Evolutionary conservation across 2,888 invertebrate species (phyloP).

Genomic region (Synergus gifuensis): DNA sequence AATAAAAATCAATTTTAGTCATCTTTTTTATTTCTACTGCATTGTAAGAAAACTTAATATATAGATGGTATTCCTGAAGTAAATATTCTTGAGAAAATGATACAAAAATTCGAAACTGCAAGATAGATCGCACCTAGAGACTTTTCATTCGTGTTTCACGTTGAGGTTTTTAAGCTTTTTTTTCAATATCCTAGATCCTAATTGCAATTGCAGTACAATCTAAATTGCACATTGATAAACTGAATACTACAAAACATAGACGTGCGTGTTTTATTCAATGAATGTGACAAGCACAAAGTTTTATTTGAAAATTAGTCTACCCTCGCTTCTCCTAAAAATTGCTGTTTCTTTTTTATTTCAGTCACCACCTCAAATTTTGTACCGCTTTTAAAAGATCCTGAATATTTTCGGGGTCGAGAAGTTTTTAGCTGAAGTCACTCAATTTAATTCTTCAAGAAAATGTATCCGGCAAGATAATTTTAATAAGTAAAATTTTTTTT

Average conservation of each 20-base stretch:
- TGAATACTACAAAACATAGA: slow-evolving; percentile 11
- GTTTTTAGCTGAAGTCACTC: too few relatives aligned
- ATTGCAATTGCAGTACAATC: neutral
- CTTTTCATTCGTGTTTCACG: neutral
- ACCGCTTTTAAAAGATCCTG: neutral
- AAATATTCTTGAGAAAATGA: neutral
- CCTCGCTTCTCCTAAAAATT: neutral
- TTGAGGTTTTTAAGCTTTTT: neutral
- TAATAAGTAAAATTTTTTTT: neutral
- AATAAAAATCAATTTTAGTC: too few relatives aligned
- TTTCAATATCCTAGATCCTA: neutral
- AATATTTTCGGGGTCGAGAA: neutral
- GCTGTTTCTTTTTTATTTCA: neutral
- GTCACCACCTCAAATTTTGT: neutral
- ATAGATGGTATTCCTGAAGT: too few relatives aligned
- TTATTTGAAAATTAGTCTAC: neutral
- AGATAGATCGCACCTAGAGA: neutral
- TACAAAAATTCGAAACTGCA: neutral
- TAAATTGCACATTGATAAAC: neutral
- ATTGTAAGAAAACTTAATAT: too few relatives aligned
- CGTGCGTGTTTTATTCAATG: slow-evolving; percentile 24
- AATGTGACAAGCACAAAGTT: neutral
- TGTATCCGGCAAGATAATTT: too few relatives aligned
- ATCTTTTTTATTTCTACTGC: too few relatives aligned
- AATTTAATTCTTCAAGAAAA: too few relatives aligned